Conservation (phyloP, 2,797 vertebrate genomes). For the Pseudotriccus pelzelni region DNA sequence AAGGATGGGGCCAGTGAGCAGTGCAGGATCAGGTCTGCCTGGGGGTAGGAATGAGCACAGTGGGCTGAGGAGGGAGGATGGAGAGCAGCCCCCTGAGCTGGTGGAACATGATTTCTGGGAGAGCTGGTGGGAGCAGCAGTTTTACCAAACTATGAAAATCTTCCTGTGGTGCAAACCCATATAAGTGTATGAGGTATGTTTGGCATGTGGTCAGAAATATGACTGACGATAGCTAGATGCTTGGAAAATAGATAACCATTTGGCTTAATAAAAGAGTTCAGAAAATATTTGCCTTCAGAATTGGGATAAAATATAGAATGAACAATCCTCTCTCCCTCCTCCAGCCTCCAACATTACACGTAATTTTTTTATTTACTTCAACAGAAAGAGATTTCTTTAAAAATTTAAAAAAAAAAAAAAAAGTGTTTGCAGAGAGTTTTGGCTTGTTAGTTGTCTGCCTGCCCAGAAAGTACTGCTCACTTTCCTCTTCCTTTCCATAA, state of each 20-base stretch:
- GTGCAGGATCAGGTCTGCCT: neutral
- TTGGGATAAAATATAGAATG: neutral
- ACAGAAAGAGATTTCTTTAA: neutral
- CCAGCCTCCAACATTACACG: neutral
- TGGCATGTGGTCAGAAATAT: neutral
- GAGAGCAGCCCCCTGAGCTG: neutral
- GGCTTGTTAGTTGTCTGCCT: neutral
- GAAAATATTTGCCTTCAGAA: neutral
- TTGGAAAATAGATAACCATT: neutral
- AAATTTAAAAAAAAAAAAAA: neutral
- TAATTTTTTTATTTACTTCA: neutral
- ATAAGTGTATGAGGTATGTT: neutral
- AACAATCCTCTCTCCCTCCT: neutral
- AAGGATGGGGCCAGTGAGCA: neutral
- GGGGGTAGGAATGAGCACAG: neutral
- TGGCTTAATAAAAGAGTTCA: neutral
- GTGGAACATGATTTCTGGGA: neutral
- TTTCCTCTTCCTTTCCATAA: constrained; percentile 4
- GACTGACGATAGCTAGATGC: neutral
- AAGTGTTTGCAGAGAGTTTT: neutral
- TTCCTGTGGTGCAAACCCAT: neutral
- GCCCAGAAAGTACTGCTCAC: constrained; percentile 24
- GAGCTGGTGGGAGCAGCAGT: neutral
- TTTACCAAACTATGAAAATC: neutral
- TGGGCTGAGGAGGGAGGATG: neutral